These are phyloP conservation scores for Dusona sp. DNA, from an alignment of 2,888 invertebrate genomes.

Conservation along the genomic window DNA sequence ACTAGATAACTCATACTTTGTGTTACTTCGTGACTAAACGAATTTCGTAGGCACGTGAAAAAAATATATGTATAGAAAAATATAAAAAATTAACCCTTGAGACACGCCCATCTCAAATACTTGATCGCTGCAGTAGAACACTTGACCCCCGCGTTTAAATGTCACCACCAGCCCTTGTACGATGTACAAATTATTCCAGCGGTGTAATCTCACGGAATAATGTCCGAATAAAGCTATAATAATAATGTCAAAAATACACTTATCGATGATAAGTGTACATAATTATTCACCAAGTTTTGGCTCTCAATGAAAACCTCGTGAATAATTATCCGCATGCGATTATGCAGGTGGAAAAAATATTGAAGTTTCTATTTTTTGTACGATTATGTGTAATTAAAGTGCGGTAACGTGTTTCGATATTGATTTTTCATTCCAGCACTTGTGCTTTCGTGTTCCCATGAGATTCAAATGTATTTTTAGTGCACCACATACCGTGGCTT, in stretches of 20 bases:
- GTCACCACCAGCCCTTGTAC: slow-evolving; percentile 20
- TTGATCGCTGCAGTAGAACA: slow-evolving; percentile 9
- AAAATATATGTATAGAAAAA: not conserved
- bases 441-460: not conserved
- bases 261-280: not conserved
- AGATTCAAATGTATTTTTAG: not conserved
- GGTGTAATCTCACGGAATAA: not conserved
- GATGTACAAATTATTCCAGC: slow-evolving; percentile 5
- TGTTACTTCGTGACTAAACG: slow-evolving; percentile 30
- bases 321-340: not conserved
- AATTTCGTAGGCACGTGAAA: not conserved
- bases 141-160: slow-evolving; percentile 1
- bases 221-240: not conserved
- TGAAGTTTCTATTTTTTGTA: not conserved
- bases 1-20: slow-evolving; percentile 9
- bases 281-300: not conserved
- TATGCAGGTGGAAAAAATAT: not conserved
- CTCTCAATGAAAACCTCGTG: not conserved
- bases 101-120: slow-evolving; percentile 6
- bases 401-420: not conserved
- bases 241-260: not conserved
- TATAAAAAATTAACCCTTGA: not conserved
- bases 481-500: not conserved
- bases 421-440: not conserved
- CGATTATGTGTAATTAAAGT: not conserved